These are phyloP conservation scores for Phymorhynchus buccinoides DNA, from an alignment of 1,140 invertebrate genomes.

Conservation along the genomic window DNA sequence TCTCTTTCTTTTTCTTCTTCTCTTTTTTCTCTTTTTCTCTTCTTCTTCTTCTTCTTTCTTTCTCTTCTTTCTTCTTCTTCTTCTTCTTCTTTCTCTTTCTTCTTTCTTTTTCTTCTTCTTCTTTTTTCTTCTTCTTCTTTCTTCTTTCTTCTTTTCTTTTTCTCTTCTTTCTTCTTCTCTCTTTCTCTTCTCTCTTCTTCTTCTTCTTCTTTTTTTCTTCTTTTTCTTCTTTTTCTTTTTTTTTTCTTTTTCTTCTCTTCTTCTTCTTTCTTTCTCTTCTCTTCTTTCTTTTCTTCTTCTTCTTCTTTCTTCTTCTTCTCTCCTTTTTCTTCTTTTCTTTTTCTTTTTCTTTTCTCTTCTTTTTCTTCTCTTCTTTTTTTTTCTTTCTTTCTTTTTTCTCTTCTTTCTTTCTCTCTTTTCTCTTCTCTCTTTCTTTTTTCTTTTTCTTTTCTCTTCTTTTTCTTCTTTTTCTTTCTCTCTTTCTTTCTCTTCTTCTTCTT, in stretches of 20 bases:
- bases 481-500: too few species aligned
- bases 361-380: too few species aligned
- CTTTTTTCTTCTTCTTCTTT: constrained; percentile 24
- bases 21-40: constrained; percentile 6
- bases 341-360: not conserved
- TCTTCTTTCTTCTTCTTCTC: not conserved
- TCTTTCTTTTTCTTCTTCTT: not conserved
- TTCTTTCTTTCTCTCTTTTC: too few species aligned
- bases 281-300: not conserved
- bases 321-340: not conserved
- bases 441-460: too few species aligned
- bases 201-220: not conserved
- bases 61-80: not conserved
- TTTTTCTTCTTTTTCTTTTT: constrained; percentile 25
- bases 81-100: not conserved
- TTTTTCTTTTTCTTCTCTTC: not conserved
- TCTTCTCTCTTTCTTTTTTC: too few species aligned
- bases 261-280: not conserved
- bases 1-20: not conserved
- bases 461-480: too few species aligned
- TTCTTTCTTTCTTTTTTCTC: too few species aligned
- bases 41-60: not conserved
- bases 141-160: constrained; percentile 1
- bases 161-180: constrained; percentile 11
- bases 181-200: not conserved